Evolutionary conservation across 1,140 invertebrate species (phyloP), one percentile per base, ranked within the genome.

Genomic region (Polypedilum pembai): DNA sequence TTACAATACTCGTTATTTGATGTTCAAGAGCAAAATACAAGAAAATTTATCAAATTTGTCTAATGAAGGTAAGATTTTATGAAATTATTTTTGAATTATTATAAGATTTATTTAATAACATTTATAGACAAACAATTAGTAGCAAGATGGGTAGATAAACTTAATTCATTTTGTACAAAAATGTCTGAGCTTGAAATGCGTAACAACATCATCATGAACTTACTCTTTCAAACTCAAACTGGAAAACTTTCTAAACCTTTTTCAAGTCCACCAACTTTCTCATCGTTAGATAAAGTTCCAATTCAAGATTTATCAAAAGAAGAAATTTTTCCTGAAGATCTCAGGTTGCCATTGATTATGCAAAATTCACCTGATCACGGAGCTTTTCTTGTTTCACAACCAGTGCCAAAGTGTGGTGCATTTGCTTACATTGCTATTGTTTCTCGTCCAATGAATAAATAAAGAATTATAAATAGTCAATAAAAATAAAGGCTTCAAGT

Each of bases 341-440:
- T 56, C 3, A 56, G n/a, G 12, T n/a, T 56, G 10, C 45, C 45
- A 15, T 56, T 56, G 3, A 15, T 56, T 4, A 56, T 56, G 45
- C 45, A 56, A 56, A 56, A 56, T 56, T 56, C 45, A n/a, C 45
- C 45, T 15, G 45, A 56, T 56, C 45, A 56, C 15, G 45, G 45
- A n/a, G 45, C 45, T n/a, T 56, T 56, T 56, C n/a, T 56, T 4
- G 45, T 56, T 4, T 56, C 45, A 15, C 45, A 56, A 12, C 45
- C 45, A 56, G n/a, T 56, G 4, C 45, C 45, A 56, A 56, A 56
- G 10, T 56, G 45, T n/a, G 73, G 40, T 33, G 40, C 18, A 20
- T 74, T 74, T 74, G 33, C 40, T 45, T 40, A 40, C 65, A 75
- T 40, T 18, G 33, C 17, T 74, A 56, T 56, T 56, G 45, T 56